Conservation (phyloP, 1,140 invertebrate genomes). For the Eumaeus atala region DNA sequence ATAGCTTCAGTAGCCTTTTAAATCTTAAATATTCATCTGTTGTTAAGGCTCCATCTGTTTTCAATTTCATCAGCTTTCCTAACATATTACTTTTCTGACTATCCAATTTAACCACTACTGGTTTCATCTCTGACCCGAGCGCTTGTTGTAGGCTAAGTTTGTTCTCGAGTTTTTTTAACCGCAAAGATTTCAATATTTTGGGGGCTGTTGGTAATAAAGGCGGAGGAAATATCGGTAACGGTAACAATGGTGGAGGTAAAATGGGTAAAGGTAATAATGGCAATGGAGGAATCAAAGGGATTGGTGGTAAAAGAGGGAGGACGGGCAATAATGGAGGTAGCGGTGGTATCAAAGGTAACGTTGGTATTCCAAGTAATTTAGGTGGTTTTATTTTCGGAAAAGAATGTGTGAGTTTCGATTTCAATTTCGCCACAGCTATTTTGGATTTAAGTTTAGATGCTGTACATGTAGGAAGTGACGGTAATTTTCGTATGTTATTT, state of each 20-base stretch:
- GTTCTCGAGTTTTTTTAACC: conserved; percentile 31
- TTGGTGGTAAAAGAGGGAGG: conserved; percentile 18
- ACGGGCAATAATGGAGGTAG: conserved; percentile 24
- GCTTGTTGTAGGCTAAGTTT: conserved; percentile 33
- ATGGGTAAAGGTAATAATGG: conserved; percentile 30
- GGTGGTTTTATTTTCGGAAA: conserved; percentile 13
- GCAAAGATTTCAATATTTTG: conserved; percentile 31
- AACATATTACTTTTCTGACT: conserved; percentile 30
- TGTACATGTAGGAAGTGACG: conserved; percentile 25
- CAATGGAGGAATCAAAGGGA: conserved; percentile 25
- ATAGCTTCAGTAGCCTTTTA: conserved; percentile 40
- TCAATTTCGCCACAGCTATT: neutral
- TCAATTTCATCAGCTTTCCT: conserved; percentile 39
- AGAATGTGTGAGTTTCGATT: conserved; percentile 14
- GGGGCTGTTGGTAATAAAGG: conserved; percentile 19
- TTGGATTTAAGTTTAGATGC: neutral
- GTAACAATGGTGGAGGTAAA: conserved; percentile 30
- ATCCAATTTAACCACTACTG: conserved; percentile 24
- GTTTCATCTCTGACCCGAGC: conserved; percentile 30
- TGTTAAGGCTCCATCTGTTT: conserved; percentile 38
- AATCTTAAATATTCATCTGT: conserved; percentile 42
- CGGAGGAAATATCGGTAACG: conserved; percentile 25
- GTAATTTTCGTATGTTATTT: conserved; percentile 21
- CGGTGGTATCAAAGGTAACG: conserved; percentile 20
- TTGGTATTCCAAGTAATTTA: conserved; percentile 17